Base-by-base conservation (phyloP, 2,113 vertebrate species). In the Ceyx melanurus region DNA sequence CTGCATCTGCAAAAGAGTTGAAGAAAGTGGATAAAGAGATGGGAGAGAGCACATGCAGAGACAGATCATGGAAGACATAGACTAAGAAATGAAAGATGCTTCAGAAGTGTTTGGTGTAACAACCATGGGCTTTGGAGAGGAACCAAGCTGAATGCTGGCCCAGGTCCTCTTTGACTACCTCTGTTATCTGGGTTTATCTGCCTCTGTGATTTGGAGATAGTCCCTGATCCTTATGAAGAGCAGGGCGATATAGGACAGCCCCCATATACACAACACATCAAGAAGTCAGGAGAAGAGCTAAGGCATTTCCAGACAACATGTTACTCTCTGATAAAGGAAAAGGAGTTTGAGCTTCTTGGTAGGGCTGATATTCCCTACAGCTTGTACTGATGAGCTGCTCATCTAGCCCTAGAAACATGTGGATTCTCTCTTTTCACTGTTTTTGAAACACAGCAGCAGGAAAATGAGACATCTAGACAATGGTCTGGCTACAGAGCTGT, bases 101-200 rank as follows among this genome's bases (percentile, higher is more conserved):
- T 81, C 13, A 20, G 20, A 56, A 72, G 43, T 11, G 21, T 53
- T 76, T 83, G 51, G 11, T 66, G 26, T 48, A 53, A 56, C 17
- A 82, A 4, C n/a, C 17, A 61, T 0, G 0, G 66, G n/a, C 22
- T 82, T 85, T 61, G 62, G 35, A 53, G 18, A n/a, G 23, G 23
- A 82, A 68, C 7, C 12, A 70, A 40, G 33, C 0, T 28, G 45
- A 54, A 20, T 28, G 26, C 26, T 23, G 74, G 26, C 20, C 20
- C 43, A 42, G 5, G 17, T 35, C 9, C 10, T 19, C 15, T 29
- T 66, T 70, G 51, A n/a, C 35, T 76, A 3, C 11, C 3, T 45
- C 76, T 57, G 51, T 64, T 9, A 25, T 81, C n/a, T 57, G 25
- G 19, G 7, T 12, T 81, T 66, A 11, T 13, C 25, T 28, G 19